Percentiles rank a stretch among this genome's conserved stretches.
phyloP scores from a whole-genome alignment of 2,797 vertebrate species.

The Dromococcyx pavoninus region DNA sequence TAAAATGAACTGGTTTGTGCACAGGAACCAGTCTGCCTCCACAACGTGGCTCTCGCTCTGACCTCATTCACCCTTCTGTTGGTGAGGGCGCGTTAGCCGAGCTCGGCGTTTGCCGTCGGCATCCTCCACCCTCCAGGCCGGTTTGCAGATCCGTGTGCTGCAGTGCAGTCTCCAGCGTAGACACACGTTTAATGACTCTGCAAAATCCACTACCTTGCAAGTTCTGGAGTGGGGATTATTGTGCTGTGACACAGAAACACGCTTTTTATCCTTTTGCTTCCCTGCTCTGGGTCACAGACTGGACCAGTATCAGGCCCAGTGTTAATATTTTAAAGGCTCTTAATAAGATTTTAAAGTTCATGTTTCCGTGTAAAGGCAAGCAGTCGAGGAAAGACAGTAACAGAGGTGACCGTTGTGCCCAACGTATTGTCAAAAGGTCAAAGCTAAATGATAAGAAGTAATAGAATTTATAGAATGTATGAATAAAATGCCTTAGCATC shows the following conservation, averaged over 20 bases:
- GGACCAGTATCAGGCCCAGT: neutral
- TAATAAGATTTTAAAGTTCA: constrained; percentile 43
- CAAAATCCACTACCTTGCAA: constrained; percentile 30
- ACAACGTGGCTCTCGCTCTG: neutral
- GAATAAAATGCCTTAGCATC: neutral
- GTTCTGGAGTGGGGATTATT: constrained; percentile 4
- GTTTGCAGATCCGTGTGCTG: constrained; percentile 22
- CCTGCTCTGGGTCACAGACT: neutral
- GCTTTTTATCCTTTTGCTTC: neutral
- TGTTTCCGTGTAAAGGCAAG: neutral
- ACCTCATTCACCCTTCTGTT: neutral
- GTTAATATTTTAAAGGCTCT: constrained; percentile 40
- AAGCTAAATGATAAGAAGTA: constrained; percentile 6
- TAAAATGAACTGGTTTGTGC: neutral
- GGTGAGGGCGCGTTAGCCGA: neutral
- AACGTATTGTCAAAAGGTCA: constrained; percentile 19
- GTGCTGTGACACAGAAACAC: neutral
- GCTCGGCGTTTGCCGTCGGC: neutral
- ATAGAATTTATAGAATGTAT: constrained; percentile 4
- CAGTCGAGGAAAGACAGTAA: neutral
- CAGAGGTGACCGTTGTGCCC: neutral
- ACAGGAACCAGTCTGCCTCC: neutral
- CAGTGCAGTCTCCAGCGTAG: constrained; percentile 56
- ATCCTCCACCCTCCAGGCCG: neutral
- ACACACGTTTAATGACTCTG: constrained; percentile 47